Evolutionary conservation across 2,888 invertebrate genomes (phyloP), one percentile per base, ranked within the genome.

Genomic region (Drosophila tripunctata): DNA sequence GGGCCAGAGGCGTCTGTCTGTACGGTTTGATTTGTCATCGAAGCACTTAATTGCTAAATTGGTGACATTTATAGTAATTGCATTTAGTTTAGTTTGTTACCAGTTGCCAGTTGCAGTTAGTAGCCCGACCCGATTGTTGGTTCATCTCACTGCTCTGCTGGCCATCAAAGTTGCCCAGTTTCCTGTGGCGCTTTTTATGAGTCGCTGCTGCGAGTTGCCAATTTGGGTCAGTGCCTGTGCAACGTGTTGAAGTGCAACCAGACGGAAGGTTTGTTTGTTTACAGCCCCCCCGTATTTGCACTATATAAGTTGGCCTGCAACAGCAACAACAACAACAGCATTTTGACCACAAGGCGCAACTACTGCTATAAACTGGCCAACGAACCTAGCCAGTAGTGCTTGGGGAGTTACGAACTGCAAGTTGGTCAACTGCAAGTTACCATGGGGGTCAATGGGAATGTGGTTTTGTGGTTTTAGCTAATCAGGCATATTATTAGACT

Each of bases 211-310:
- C 47, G 40, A 56, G 33, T 43, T 22, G 70, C 57, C 70, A 72
- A 81, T 81, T 73, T 84, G 76, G 81, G 84, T 81, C 84, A 84
- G 58, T 60, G 61, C 40, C 44, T 57, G 27, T n/a, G 51, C 63
- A 54, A 36, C 80, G 81, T 83, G 81, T 65, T 78, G 73, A 66
- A 73, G 84, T 67, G 81, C 81, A 78, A 50, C 65, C 75, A 78
- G 73, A 70, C 81, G 81, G 84, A 81, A 84, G 81, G 58, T 73
- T 79, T 50, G 67, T 74, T 66, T 81, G 73, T 67, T 78, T 67
- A 62, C 51, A 50, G 67, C 58, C 31, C 44, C n/a, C n/a, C n/a
- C n/a, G n/a, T n/a, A 35, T 21, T 56, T 58, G 56, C n/a, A n/a
- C n/a, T n/a, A n/a, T 41, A 45, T 41, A 47, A 40, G 33, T n/a